Evolutionary conservation across 2,888 invertebrate genomes (phyloP).

Genomic region (Drosophila prolongata): DNA sequence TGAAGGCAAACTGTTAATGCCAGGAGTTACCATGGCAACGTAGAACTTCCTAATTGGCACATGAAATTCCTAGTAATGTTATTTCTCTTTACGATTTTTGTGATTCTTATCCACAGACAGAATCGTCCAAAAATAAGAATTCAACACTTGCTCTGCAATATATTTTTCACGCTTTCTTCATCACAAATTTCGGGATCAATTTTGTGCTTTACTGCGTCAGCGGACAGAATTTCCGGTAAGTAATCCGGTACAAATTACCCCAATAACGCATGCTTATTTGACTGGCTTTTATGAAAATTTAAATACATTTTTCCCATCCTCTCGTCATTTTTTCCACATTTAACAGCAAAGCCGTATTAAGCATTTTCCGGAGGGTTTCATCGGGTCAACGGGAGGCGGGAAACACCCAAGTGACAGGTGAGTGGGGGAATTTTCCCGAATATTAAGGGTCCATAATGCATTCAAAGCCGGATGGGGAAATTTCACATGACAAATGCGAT

Average conservation of each 20-base stretch:
- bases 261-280: slow-evolving; percentile 19
- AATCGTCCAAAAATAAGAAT: slow-evolving; percentile 82
- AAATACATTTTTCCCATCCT: slow-evolving; percentile 2
- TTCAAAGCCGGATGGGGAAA: not conserved
- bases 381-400: slow-evolving; percentile 78
- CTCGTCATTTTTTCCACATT: not conserved
- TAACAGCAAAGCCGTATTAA: slow-evolving; percentile 83
- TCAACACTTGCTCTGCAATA: slow-evolving; percentile 87
- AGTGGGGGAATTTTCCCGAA: slow-evolving; percentile 31
- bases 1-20: not conserved
- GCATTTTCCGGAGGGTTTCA: slow-evolving; percentile 82
- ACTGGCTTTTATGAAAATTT: slow-evolving; percentile 18
- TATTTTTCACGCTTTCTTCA: slow-evolving; percentile 89
- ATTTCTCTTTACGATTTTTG: not conserved
- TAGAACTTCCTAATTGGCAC: slow-evolving; percentile 17
- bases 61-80: not conserved
- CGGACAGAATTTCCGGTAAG: slow-evolving; percentile 91
- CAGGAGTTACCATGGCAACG: not conserved
- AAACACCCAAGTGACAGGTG: slow-evolving; percentile 85
- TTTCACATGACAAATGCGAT: slow-evolving; percentile 27
- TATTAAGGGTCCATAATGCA: slow-evolving; percentile 3
- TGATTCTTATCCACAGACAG: slow-evolving; percentile 76
- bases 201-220: slow-evolving; percentile 92
- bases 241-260: slow-evolving; percentile 28
- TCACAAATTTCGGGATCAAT: slow-evolving; percentile 93